Evolutionary conservation across 2,888 invertebrate species (phyloP), one percentile per base, ranked within the genome.

Genomic region (Philereme transversata): DNA sequence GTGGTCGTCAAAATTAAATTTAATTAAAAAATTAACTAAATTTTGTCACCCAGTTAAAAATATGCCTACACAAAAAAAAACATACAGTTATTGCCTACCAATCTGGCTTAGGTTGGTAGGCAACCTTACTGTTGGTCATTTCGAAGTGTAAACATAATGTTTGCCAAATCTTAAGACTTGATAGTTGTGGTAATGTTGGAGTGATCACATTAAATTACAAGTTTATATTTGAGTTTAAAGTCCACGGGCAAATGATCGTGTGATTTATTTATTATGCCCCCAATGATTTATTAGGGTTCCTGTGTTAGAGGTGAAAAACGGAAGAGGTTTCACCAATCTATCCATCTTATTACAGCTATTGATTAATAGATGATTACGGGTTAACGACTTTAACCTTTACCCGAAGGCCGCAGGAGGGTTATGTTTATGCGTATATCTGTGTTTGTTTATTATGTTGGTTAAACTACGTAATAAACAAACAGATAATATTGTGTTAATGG

Each of bases 181-280:
- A 40, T 40, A 40, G 4, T 40, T 40, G 40, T 40, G 40, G 40
- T 40, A 38, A 40, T 8, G 7, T 40, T 40, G 3, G 40, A 8
- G 40, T 40, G 6, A 2, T 40, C 40, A 40, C 8, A 40, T 22
- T 22, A 22, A 22, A 22, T 22, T 22, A 22, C 22, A 1, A 22
- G 22, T 56, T 43, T 49, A 22, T 22, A 57, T 50, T 51, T 43
- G 44, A 51, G 4, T 8, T 8, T 40, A 40, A 40, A 11, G 50
- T 50, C 6, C 46, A 51, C n/a, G 11, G 11, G 48, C 22, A 50
- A 49, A 59, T 33, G 48, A 41, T 44, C 22, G 9, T 44, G 49
- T 54, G 59, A 59, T 66, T 73, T 74, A 74, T 73, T 73, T 71
- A 76, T 76, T 76, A 60, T 53, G 51, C 67, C 62, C 70, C 66